These are phyloP conservation scores for Phrynocephalus vlangalii DNA, from an alignment of 2,797 vertebrate genomes.

Conservation along the genomic window DNA sequence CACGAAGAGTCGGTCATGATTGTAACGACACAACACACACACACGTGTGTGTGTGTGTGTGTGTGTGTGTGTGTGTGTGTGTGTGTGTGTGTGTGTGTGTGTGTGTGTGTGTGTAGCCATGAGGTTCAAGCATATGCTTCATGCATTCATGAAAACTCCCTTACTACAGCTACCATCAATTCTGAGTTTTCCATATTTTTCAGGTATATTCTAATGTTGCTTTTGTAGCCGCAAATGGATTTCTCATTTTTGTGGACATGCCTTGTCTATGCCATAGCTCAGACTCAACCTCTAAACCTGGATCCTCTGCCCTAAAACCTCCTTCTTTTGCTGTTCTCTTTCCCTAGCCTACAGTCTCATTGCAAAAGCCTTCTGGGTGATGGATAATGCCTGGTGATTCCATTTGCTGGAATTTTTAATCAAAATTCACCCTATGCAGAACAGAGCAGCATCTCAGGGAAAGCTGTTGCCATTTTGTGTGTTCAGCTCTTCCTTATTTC, in stretches of 20 bases:
- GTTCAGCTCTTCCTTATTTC: conserved; percentile 20
- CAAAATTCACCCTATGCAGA: conserved; percentile 52
- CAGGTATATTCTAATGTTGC: not conserved
- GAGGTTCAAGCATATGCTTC: not conserved
- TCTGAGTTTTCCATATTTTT: not conserved
- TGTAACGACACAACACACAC: no score
- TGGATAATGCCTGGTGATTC: conserved; percentile 68
- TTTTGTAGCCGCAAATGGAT: not conserved
- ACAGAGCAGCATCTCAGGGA: conserved; percentile 40
- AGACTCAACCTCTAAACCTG: not conserved
- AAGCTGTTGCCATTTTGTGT: conserved; percentile 43
- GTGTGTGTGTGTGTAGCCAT: not conserved
- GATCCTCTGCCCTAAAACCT: not conserved
- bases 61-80: no score
- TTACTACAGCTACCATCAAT: not conserved
- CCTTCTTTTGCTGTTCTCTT: conserved; percentile 47
- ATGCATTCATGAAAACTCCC: no score
- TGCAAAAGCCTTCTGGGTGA: conserved; percentile 54
- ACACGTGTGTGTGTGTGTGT: no score
- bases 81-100: no score
- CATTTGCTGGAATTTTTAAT: conserved; percentile 65
- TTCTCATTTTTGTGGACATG: no score
- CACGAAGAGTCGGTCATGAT: no score
- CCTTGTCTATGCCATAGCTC: not conserved
- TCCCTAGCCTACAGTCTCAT: conserved; percentile 56